phyloP scores from a whole-genome alignment of 2,113 vertebrate species.

The Nematolebias whitei region DNA sequence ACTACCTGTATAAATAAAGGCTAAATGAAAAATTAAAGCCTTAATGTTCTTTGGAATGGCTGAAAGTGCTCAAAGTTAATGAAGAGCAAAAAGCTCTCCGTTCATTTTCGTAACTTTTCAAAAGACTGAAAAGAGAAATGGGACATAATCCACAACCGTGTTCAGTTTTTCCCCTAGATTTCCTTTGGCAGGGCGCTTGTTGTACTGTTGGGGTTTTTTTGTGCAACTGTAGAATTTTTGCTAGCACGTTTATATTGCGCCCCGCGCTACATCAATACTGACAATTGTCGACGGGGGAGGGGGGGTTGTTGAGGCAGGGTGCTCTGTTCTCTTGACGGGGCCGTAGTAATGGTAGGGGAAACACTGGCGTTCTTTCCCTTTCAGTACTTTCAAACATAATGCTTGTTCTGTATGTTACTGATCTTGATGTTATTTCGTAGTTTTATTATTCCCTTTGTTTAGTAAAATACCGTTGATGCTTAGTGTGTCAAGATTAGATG shows the following conservation, averaged over 20 bases:
- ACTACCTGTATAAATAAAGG: too few species aligned
- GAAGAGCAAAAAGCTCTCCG: background rate
- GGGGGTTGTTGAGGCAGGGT: too few species aligned
- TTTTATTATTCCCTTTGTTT: constrained; percentile 48
- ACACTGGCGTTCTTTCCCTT: constrained; percentile 33
- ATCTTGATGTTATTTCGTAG: background rate
- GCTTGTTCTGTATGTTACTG: constrained; percentile 8
- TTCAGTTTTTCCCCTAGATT: too few species aligned
- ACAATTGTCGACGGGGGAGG: too few species aligned
- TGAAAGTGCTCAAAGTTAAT: constrained; percentile 29
- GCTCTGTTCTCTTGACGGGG: too few species aligned
- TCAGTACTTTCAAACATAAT: constrained; percentile 19
- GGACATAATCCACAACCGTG: constrained; percentile 13
- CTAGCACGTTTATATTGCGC: too few species aligned
- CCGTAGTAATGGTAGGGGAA: too few species aligned
- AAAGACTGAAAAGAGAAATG: background rate
- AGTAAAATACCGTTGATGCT: constrained; percentile 39
- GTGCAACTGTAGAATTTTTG: too few species aligned
- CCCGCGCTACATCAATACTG: too few species aligned
- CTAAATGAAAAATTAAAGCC: too few species aligned
- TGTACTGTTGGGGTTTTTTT: too few species aligned
- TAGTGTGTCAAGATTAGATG: constrained; percentile 17
- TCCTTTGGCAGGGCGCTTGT: too few species aligned
- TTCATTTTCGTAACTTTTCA: constrained; percentile 12
- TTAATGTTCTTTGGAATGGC: constrained; percentile 64